Evolutionary conservation across 2,113 vertebrate species (phyloP), one percentile per base, ranked within the genome.

Genomic region (Siphamia tubifer): DNA sequence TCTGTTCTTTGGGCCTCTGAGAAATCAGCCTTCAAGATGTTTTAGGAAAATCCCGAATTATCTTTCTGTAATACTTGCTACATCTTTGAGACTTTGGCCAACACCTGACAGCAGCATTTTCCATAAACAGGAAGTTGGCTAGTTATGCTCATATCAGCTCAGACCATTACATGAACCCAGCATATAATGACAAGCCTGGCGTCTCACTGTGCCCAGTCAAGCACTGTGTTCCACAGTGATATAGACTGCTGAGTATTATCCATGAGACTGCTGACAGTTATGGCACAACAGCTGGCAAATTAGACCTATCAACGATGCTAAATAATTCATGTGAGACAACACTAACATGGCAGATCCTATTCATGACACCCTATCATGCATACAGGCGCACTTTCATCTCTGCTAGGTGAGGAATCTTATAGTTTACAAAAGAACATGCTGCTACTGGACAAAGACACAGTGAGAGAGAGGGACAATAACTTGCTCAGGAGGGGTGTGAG

Each of bases 231-330:
- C 63, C 77, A 65, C 68, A 77, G 71, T 48, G 79, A 86, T 88
- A 71, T 66, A 83, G 84, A 79, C 83, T 63, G 86, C 81, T 82
- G 81, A 86, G 87, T 83, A 77, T 89, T 88, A 88, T 85, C 86
- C 69, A 82, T 65, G 75, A 84, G 80, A 52, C 83, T 80, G 82
- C 68, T 49, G 83, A 88, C 82, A 83, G 85, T 88, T 87, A 87
- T 85, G 84, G 81, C 81, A 90, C 88, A 91, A 91, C 90, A 91
- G 90, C 90, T 91, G 90, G 90, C 85, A 90, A 91, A 91, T 91
- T 88, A 90, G 88, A 87, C 84, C 87, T 74, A 91, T 91, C 90
- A 91, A 40, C 57, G 51, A 87, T 87, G 84, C 77, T 90, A 84
- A 91, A 90, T 91, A 90, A 91, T 91, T 89, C 90, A 91, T 89